Percentiles rank a stretch among this genome's conserved stretches.
These are phyloP conservation scores for Chlorops oryzae DNA, from an alignment of 1,140 invertebrate genomes.

Conservation along the genomic window DNA sequence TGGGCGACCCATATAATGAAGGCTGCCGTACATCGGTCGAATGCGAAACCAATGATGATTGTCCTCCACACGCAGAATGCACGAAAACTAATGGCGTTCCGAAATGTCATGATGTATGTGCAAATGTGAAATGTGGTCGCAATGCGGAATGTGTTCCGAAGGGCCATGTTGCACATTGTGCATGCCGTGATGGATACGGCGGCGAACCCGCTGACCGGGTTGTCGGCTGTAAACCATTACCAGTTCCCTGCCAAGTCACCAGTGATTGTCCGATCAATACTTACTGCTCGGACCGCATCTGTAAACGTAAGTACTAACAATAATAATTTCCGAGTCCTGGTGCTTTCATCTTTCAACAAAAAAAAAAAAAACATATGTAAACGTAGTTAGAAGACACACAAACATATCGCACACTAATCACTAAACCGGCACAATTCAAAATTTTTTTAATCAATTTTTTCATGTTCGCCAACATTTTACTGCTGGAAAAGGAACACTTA, in stretches of 20 bases:
- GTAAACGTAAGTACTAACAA: constrained; percentile 64
- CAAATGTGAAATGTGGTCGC: constrained; percentile 64
- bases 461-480: too few species aligned
- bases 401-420: too few species aligned
- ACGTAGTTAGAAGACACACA: too few species aligned
- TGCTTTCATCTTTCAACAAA: background rate
- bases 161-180: constrained; percentile 68
- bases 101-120: constrained; percentile 78
- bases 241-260: constrained; percentile 62
- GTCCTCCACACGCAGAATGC: constrained; percentile 70
- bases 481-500: too few species aligned
- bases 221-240: constrained; percentile 70
- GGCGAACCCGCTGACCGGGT: constrained; percentile 64
- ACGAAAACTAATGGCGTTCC: constrained; percentile 58
- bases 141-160: constrained; percentile 74
- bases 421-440: too few species aligned
- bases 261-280: constrained; percentile 69
- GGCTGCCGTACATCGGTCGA: constrained; percentile 73
- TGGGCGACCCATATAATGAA: constrained; percentile 75
- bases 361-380: constrained; percentile 2
- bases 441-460: too few species aligned
- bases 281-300: constrained; percentile 75
- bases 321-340: constrained; percentile 1
- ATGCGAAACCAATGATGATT: constrained; percentile 70
- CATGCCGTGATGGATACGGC: constrained; percentile 69